phyloP scores from a whole-genome alignment of 2,113 vertebrate species.

The Pangasianodon gigas region DNA sequence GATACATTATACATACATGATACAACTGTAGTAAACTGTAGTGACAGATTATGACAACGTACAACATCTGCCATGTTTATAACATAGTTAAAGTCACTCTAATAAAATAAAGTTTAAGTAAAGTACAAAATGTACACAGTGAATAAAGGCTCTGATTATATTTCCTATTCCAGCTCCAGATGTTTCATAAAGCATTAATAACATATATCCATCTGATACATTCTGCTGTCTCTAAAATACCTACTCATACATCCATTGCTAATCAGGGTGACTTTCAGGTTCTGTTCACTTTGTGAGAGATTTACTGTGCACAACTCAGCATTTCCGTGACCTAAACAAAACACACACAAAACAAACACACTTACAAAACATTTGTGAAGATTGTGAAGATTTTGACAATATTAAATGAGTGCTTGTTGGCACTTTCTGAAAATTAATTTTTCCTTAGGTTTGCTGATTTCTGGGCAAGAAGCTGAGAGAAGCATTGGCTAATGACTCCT shows the following conservation, averaged over 20 bases:
- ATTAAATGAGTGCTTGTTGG: not conserved
- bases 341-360: not conserved
- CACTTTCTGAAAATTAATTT: constrained; percentile 19
- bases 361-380: constrained; percentile 14
- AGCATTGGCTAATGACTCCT: constrained; percentile 46
- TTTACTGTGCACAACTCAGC: constrained; percentile 45
- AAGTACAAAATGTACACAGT: not conserved
- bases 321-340: constrained; percentile 42
- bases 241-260: constrained; percentile 9
- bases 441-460: constrained; percentile 40
- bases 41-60: not conserved
- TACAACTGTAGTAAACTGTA: not conserved
- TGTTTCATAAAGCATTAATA: constrained; percentile 15
- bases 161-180: not conserved
- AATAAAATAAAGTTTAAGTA: not conserved
- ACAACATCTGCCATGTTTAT: not conserved
- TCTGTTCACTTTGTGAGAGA: constrained; percentile 31
- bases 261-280: constrained; percentile 53
- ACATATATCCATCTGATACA: constrained; percentile 20
- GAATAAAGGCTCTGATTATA: not conserved
- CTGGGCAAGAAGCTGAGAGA: constrained; percentile 46
- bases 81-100: not conserved
- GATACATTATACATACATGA: too few species aligned
- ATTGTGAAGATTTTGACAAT: constrained; percentile 27
- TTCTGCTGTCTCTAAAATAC: constrained; percentile 8